Base-by-base conservation (phyloP, 1,140 invertebrate species). In the Procambarus clarkii region DNA sequence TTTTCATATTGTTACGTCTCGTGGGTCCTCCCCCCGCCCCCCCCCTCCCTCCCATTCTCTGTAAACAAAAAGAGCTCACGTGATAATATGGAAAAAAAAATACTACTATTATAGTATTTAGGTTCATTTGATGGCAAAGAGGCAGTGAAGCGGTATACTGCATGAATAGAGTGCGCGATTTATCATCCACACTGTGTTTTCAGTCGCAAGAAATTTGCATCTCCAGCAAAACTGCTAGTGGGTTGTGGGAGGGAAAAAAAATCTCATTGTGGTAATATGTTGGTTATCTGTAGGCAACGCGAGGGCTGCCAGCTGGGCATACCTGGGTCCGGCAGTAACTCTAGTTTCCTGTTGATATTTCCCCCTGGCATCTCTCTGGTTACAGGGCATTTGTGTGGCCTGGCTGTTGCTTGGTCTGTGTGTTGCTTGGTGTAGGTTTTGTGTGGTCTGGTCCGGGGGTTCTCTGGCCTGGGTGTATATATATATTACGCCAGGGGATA, bases 181-280 rank as follows among this genome's bases (percentile, higher is more conserved):
- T 83, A 83, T 83, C 81, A 69, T 69, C 5, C 81, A 18, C 58
- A 60, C n/a, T 69, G 81, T 83, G 60, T 83, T 83, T 83, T 83
- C 81, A 83, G 81, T 83, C 81, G 58, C 81, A 64, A 83, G 60
- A 83, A 83, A 83, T 83, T 83, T 83, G 81, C 81, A 83, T 83
- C 58, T 45, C 58, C 46, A 46, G 81, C 58, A 83, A 83, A 69
- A 83, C n/a, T 83, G 58, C 50, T 50, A 82, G 64, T 69, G 15
- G 21, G 15, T 4, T 1, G 4, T 5, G 21, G 5, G 18, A 9
- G 50, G 34, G 13, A 71, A 83, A 69, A 69, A 83, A 45, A 69
- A 60, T 46, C 81, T 69, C 81, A n/a, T 64, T 83, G 81, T 64
- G 81, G 81, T 83, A 83, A 83, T 83, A 83, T 83, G 81, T 34